These are phyloP conservation scores for Leucoptera coffeella DNA, from an alignment of 2,888 invertebrate genomes.

Conservation along the genomic window DNA sequence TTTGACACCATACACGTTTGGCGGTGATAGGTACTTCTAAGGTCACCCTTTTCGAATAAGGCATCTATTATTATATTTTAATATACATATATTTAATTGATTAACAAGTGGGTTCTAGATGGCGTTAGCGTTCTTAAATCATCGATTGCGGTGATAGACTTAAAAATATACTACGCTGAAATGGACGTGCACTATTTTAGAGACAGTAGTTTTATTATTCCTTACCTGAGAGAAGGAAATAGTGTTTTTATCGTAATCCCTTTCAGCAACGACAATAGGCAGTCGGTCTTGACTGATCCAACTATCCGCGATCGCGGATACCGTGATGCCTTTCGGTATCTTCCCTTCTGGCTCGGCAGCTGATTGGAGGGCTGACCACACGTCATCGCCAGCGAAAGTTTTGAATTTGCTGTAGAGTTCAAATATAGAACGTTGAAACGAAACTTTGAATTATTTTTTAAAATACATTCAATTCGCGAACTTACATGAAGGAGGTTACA, in stretches of 20 bases:
- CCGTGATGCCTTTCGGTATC: slow-evolving; percentile 39
- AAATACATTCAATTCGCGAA: too few species aligned
- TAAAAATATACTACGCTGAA: too few species aligned
- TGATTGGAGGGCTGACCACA: slow-evolving; percentile 68
- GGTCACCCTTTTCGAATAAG: too few species aligned
- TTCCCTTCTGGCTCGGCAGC: slow-evolving; percentile 58
- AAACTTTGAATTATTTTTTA: too few species aligned
- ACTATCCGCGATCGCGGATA: slow-evolving; percentile 66
- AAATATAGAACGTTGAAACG: too few species aligned
- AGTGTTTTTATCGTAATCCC: slow-evolving; percentile 60
- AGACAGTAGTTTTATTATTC: neutral
- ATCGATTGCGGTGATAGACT: neutral
- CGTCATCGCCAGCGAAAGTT: slow-evolving; percentile 72
- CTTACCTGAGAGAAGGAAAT: slow-evolving; percentile 60
- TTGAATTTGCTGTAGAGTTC: slow-evolving; percentile 57
- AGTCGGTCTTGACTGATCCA: slow-evolving; percentile 80
- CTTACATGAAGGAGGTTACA: too few species aligned
- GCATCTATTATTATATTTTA: too few species aligned
- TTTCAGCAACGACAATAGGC: slow-evolving; percentile 65
- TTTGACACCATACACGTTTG: too few species aligned
- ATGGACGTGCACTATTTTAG: too few species aligned
- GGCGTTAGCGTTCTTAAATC: neutral
- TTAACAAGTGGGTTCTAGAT: too few species aligned
- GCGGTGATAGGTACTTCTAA: too few species aligned
- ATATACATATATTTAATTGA: too few species aligned